phyloP scores from a whole-genome alignment of 2,113 vertebrate genomes.

The Alouatta palliata region DNA sequence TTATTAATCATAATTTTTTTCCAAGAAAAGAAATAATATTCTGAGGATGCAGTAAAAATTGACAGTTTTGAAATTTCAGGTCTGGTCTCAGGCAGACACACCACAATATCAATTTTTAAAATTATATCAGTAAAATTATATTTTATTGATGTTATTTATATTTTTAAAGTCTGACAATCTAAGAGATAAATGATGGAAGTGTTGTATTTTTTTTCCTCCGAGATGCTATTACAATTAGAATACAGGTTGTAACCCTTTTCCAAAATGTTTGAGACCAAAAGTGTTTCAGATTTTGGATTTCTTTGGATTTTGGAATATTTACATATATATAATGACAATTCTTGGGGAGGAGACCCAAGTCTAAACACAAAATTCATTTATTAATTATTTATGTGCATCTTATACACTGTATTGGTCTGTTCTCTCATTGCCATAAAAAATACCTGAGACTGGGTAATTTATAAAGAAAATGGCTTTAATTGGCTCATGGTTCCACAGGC shows the following conservation, averaged over 20 bases:
- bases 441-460: too few species aligned
- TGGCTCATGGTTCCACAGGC: too few species aligned
- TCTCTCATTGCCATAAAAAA: too few species aligned
- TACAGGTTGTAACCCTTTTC: not conserved
- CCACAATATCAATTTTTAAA: not conserved
- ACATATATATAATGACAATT: not conserved
- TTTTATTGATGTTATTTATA: not conserved
- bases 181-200: not conserved
- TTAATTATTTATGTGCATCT: not conserved
- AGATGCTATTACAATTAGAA: not conserved
- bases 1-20: not conserved
- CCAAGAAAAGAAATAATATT: not conserved
- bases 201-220: not conserved
- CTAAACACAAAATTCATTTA: not conserved
- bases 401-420: not conserved
- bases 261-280: not conserved
- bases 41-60: not conserved
- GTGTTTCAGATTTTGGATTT: not conserved
- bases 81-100: not conserved
- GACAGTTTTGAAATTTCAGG: not conserved
- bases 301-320: not conserved
- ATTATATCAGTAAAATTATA: not conserved
- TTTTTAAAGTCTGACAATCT: not conserved
- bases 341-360: not conserved
- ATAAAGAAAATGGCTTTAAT: too few species aligned